Evolutionary conservation across 2,113 vertebrate species (phyloP).

Genomic region (Leptobrachium leishanense): DNA sequence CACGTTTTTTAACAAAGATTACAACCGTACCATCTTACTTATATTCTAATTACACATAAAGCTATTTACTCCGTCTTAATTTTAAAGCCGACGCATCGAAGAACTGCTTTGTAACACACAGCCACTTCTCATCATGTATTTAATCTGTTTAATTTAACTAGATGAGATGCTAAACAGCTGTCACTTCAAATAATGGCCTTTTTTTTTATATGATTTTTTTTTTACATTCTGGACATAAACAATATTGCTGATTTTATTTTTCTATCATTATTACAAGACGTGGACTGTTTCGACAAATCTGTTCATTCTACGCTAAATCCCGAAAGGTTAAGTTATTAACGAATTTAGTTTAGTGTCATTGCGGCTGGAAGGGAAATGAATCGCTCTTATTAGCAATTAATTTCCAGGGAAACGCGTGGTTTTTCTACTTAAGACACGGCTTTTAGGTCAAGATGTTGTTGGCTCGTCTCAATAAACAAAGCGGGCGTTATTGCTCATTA

Average conservation of each 20-base stretch:
- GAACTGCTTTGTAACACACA: neutral
- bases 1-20: no score
- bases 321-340: conserved; percentile 29
- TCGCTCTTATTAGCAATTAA: conserved; percentile 35
- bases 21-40: no score
- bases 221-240: conserved; percentile 5
- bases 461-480: conserved; percentile 18
- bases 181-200: conserved; percentile 9
- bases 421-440: conserved; percentile 21
- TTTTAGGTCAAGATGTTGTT: conserved; percentile 32
- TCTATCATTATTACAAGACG: neutral
- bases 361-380: conserved; percentile 39
- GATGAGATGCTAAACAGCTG: neutral
- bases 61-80: no score
- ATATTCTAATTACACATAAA: no score
- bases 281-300: conserved; percentile 4
- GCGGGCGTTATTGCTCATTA: conserved; percentile 6
- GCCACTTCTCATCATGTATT: neutral
- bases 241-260: conserved; percentile 2
- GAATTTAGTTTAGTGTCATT: conserved; percentile 31
- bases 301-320: neutral
- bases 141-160: conserved; percentile 2
- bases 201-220: neutral
- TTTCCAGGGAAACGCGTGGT: conserved; percentile 23
- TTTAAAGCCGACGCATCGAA: neutral